Conservation (phyloP, 2,113 vertebrate genomes). For the Mesoclemmys tuberculata region DNA sequence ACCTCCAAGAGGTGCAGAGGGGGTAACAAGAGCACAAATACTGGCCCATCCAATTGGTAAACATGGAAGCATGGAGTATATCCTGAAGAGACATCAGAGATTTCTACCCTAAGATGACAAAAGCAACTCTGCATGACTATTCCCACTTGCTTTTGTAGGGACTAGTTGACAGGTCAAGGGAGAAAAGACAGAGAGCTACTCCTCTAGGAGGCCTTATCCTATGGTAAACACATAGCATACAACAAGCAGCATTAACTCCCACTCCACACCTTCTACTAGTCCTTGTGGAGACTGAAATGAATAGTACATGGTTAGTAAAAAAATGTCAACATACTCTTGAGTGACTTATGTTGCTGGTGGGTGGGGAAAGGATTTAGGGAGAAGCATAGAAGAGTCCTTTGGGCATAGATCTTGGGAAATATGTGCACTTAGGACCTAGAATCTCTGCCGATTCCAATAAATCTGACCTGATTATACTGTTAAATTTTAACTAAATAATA, state of each 20-base stretch:
- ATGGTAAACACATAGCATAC: background rate
- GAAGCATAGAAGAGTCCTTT: background rate
- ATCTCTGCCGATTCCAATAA: background rate
- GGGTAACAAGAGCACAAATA: background rate
- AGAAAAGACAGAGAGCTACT: background rate
- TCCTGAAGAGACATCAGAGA: background rate
- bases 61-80: background rate
- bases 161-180: background rate
- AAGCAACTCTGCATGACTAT: background rate
- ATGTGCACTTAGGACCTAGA: background rate
- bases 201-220: background rate
- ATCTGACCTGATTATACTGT: background rate
- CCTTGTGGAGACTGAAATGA: background rate
- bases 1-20: background rate
- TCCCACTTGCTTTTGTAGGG: background rate
- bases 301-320: background rate
- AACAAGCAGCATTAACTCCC: background rate
- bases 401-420: background rate
- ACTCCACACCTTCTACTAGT: background rate
- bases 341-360: background rate
- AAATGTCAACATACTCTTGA: background rate
- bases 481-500: background rate
- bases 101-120: background rate
- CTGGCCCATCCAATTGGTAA: background rate
- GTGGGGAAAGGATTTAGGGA: background rate